Percentiles rank a stretch among this genome's conserved stretches.
These are phyloP conservation scores for Drosophila meridiana DNA, from an alignment of 2,888 invertebrate species.

Conservation along the genomic window DNA sequence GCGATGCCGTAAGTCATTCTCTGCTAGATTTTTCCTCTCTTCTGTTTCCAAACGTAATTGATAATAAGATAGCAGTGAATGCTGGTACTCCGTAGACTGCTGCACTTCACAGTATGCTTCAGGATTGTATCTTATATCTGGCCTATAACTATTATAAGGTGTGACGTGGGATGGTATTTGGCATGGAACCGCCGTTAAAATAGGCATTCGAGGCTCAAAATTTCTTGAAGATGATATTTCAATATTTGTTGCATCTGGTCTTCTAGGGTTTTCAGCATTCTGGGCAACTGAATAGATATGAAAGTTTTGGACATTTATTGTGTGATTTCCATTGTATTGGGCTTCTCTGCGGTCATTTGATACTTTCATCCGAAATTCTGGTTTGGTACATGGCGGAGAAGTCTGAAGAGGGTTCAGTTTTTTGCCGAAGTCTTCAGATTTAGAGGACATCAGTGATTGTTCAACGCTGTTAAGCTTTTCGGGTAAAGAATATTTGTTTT, in stretches of 20 bases:
- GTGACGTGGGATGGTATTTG: not conserved
- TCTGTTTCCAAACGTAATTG: not conserved
- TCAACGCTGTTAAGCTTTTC: not conserved
- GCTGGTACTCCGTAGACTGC: not conserved
- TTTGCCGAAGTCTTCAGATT: not conserved
- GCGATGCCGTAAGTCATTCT: slow-evolving; percentile 9
- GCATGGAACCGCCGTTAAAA: not conserved
- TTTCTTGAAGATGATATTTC: not conserved
- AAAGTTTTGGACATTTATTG: not conserved
- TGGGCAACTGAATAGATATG: not conserved
- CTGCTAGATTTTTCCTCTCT: not conserved
- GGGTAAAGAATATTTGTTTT: not conserved
- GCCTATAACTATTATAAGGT: not conserved
- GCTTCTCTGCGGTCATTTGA: not conserved
- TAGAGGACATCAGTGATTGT: not conserved
- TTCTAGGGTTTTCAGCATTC: not conserved
- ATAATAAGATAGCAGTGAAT: not conserved
- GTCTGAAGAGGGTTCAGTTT: not conserved
- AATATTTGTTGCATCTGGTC: not conserved
- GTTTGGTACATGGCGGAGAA: not conserved
- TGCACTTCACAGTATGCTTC: no score
- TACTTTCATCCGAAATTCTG: no score
- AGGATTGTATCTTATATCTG: not conserved
- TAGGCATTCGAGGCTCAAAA: not conserved
- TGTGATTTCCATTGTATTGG: no score